These are phyloP conservation scores for Ceryle rudis DNA, from an alignment of 2,797 vertebrate species.

Conservation along the genomic window DNA sequence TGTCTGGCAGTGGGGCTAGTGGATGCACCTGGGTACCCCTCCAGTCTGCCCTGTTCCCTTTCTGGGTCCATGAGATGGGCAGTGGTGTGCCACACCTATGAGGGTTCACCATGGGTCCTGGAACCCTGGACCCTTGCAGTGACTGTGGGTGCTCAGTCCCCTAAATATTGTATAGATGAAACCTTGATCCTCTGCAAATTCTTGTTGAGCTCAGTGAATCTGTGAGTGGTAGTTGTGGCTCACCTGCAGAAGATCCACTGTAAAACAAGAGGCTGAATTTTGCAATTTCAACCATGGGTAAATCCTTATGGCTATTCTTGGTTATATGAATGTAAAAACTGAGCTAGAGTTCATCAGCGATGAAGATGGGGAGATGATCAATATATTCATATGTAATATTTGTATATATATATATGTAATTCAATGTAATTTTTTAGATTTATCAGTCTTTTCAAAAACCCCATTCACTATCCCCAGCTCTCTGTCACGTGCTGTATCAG, in stretches of 20 bases:
- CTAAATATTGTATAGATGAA: background rate
- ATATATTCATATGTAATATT: background rate
- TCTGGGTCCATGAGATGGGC: background rate
- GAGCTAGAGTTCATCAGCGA: background rate
- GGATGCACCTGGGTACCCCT: background rate
- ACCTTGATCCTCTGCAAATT: background rate
- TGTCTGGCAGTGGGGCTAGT: background rate
- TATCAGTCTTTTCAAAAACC: background rate
- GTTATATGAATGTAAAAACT: background rate
- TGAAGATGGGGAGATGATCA: background rate
- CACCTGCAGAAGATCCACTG: background rate
- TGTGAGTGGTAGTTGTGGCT: background rate
- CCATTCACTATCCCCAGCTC: background rate
- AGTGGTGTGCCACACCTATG: rapidly evolving
- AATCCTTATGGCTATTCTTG: background rate
- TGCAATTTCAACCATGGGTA: background rate
- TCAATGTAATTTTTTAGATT: background rate
- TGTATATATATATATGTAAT: background rate
- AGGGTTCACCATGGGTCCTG: background rate
- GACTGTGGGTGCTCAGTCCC: background rate
- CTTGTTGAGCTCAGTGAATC: background rate
- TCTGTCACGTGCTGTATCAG: background rate
- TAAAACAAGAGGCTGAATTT: background rate
- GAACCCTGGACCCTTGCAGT: background rate
- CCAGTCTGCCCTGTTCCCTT: rapidly evolving